These are phyloP conservation scores for Pollenia angustigena DNA, from an alignment of 2,888 invertebrate species.

Conservation along the genomic window DNA sequence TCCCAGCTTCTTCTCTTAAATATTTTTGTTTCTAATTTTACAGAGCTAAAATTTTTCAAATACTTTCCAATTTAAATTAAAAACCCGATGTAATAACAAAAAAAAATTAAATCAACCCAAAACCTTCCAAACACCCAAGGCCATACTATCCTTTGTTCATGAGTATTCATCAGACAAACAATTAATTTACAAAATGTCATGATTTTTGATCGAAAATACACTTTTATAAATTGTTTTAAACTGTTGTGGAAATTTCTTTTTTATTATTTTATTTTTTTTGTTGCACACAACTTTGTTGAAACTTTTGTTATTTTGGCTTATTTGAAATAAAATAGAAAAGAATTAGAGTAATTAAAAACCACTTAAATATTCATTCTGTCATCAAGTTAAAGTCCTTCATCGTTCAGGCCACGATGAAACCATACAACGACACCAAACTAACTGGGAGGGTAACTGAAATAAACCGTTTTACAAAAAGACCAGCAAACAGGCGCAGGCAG, in stretches of 20 bases:
- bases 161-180: conserved; percentile 13
- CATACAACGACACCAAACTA: conserved; percentile 18
- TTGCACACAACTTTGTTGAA: not conserved
- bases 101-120: not conserved
- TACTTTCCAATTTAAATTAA: not conserved
- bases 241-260: not conserved
- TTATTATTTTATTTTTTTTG: no score
- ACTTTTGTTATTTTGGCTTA: conserved; percentile 12
- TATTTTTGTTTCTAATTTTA: no score
- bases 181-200: conserved; percentile 18
- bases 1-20: no score
- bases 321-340: conserved; percentile 26
- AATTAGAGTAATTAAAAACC: conserved; percentile 57
- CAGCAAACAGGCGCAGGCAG: no score
- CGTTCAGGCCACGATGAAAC: conserved; percentile 5
- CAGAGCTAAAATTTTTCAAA: no score
- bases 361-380: conserved; percentile 57
- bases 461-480: not conserved
- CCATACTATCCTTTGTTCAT: not conserved
- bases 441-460: conserved; percentile 4
- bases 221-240: not conserved
- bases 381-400: conserved; percentile 47
- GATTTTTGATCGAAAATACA: conserved; percentile 23
- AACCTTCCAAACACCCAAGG: not conserved
- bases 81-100: not conserved